Evolutionary conservation across 92 coral and sea anemone species (phyloP).

Genomic region (Hydrozoanthus gracilis): DNA sequence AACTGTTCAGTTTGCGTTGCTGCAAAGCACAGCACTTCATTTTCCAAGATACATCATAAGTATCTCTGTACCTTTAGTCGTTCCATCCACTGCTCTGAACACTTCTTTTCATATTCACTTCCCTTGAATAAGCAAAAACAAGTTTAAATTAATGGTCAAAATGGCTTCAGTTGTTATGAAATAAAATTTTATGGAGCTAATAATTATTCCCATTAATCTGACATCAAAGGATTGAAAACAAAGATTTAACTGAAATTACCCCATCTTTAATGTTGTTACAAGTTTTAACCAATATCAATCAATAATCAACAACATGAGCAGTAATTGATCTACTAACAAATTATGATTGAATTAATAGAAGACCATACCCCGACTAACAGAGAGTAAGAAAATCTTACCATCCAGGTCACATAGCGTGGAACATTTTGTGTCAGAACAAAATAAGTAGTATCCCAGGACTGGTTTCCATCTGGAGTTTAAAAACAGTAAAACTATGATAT

Average conservation of each 20-base stretch:
- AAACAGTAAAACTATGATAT: not conserved
- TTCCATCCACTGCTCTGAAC: conserved; percentile 40
- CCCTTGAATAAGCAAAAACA: conserved; percentile 2
- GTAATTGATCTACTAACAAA: no score
- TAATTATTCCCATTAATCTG: no score
- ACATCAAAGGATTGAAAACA: no score
- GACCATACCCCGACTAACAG: no score
- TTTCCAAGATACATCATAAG: not conserved
- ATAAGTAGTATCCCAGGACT: conserved; percentile 56
- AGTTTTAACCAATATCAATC: no score
- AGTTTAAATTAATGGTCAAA: not conserved
- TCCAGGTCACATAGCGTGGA: conserved; percentile 80
- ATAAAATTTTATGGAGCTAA: no score
- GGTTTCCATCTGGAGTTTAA: conserved; percentile 50
- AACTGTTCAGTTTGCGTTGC: not conserved
- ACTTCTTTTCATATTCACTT: conserved; percentile 26
- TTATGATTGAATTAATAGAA: no score
- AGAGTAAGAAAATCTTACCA: conserved; percentile 52
- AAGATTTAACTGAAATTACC: no score
- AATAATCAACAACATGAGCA: no score
- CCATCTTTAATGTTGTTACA: no score
- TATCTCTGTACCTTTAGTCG: conserved; percentile 25
- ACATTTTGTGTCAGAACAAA: conserved; percentile 75
- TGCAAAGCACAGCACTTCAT: not conserved
- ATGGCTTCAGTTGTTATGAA: no score